phyloP scores from a whole-genome alignment of 2,888 invertebrate genomes.

The Pyrochroa serraticornis region DNA sequence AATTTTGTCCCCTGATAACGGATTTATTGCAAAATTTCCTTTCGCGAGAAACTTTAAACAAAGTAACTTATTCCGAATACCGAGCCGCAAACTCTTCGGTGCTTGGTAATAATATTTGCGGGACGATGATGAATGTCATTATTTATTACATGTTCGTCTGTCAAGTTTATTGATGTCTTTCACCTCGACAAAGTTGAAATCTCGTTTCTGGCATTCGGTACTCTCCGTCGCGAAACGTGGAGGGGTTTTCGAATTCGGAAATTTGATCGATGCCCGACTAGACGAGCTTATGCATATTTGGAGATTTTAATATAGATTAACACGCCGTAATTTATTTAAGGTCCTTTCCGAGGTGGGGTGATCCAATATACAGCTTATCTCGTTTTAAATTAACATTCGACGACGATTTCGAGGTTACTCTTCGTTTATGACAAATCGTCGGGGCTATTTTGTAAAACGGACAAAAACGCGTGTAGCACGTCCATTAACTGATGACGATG shows the following conservation, averaged over 20 bases:
- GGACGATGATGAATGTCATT: constrained; percentile 44
- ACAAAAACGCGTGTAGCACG: no score
- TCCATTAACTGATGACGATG: neutral
- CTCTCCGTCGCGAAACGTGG: neutral
- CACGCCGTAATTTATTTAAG: no score
- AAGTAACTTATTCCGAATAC: constrained; percentile 3
- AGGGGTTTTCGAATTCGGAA: neutral
- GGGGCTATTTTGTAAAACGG: neutral
- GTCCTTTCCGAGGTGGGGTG: no score
- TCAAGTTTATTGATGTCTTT: constrained; percentile 46
- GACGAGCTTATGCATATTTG: constrained; percentile 29
- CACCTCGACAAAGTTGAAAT: constrained; percentile 40
- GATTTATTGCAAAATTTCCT: no score
- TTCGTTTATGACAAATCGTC: neutral
- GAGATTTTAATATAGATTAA: constrained; percentile 46
- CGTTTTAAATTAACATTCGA: neutral
- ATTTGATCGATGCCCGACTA: constrained; percentile 1
- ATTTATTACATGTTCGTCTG: constrained; percentile 45
- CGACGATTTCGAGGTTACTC: neutral
- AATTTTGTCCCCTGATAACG: no score
- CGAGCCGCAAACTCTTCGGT: constrained; percentile 18
- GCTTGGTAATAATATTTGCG: constrained; percentile 43
- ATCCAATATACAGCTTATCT: neutral
- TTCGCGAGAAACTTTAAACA: constrained; percentile 13
- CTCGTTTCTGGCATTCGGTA: constrained; percentile 15